Percentiles rank a stretch among this genome's conserved stretches.
These are phyloP conservation scores for Cerceris ruficornis DNA, from an alignment of 2,888 invertebrate genomes.

Conservation along the genomic window DNA sequence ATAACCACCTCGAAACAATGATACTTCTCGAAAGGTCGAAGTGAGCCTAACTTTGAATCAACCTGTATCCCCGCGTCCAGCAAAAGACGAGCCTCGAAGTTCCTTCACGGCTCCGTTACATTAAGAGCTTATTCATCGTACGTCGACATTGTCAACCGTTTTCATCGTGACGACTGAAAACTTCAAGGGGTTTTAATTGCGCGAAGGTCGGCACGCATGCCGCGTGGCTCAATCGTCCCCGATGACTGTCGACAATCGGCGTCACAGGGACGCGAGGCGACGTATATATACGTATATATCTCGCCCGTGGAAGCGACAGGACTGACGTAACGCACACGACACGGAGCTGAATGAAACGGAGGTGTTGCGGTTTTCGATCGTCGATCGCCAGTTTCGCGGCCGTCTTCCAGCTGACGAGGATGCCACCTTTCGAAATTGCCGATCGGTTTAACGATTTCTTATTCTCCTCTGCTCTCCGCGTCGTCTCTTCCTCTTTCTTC, in stretches of 20 bases:
- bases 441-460: slow-evolving; percentile 45
- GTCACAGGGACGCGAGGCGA: slow-evolving; percentile 57
- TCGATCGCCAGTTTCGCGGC: slow-evolving; percentile 20
- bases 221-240: slow-evolving; percentile 64
- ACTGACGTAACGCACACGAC: slow-evolving; percentile 75
- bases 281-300: too few species aligned
- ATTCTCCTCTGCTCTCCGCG: slow-evolving; percentile 33
- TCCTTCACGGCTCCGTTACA: slow-evolving; percentile 54
- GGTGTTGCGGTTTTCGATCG: slow-evolving; percentile 27
- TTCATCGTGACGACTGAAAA: slow-evolving; percentile 61
- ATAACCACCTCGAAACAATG: too few species aligned
- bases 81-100: slow-evolving; percentile 23
- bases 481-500: slow-evolving; percentile 17
- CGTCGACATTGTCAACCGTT: slow-evolving; percentile 66
- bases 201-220: slow-evolving; percentile 70
- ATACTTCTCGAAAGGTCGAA: too few species aligned
- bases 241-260: slow-evolving; percentile 73
- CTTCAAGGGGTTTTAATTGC: slow-evolving; percentile 77
- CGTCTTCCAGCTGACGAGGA: slow-evolving; percentile 54
- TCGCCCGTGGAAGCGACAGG: slow-evolving; percentile 66
- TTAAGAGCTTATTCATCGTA: slow-evolving; percentile 64
- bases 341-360: slow-evolving; percentile 56
- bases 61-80: slow-evolving; percentile 20
- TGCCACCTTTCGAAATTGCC: slow-evolving; percentile 44
- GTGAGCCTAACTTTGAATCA: slow-evolving; percentile 7